Percentiles rank a stretch among this genome's conserved stretches.
Evolutionary conservation across 2,888 invertebrate genomes (phyloP).

Genomic region (Pollenia angustigena): DNA sequence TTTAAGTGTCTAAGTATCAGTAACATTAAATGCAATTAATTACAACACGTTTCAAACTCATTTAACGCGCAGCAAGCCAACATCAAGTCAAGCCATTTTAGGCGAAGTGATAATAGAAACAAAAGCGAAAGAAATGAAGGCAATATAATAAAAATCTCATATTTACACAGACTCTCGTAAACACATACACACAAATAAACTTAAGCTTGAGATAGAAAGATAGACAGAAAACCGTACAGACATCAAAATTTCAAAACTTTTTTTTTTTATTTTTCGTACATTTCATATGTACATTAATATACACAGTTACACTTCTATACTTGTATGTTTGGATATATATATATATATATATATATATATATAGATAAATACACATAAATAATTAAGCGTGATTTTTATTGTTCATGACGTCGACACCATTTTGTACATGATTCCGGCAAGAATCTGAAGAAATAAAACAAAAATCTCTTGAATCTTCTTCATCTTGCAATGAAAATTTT

Average conservation of each 20-base stretch:
- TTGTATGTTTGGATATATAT: slow-evolving; percentile 22
- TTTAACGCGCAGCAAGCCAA: slow-evolving; percentile 62
- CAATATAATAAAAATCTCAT: slow-evolving; percentile 47
- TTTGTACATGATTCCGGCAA: slow-evolving; percentile 50
- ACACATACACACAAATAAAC: neutral
- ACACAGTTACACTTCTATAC: neutral
- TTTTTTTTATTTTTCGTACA: slow-evolving; percentile 16
- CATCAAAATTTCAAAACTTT: slow-evolving; percentile 43
- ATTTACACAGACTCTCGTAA: slow-evolving; percentile 25
- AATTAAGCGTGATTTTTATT: slow-evolving; percentile 76
- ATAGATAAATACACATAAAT: slow-evolving; percentile 58
- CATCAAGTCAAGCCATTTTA: slow-evolving; percentile 34
- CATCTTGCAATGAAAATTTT: slow-evolving; percentile 17
- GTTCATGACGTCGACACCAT: slow-evolving; percentile 77
- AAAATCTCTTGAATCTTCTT: slow-evolving; percentile 37
- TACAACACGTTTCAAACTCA: slow-evolving; percentile 73
- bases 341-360: too few species aligned
- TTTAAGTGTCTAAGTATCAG: slow-evolving; percentile 66
- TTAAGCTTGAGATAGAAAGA: neutral
- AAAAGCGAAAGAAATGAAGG: slow-evolving; percentile 30
- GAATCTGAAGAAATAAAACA: slow-evolving; percentile 13
- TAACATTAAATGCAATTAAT: slow-evolving; percentile 71
- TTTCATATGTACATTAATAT: slow-evolving; percentile 46
- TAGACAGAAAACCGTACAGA: slow-evolving; percentile 32
- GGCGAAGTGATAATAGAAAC: slow-evolving; percentile 44